Conservation (phyloP, 2,888 invertebrate genomes). For the Patella ulyssiponensis region DNA sequence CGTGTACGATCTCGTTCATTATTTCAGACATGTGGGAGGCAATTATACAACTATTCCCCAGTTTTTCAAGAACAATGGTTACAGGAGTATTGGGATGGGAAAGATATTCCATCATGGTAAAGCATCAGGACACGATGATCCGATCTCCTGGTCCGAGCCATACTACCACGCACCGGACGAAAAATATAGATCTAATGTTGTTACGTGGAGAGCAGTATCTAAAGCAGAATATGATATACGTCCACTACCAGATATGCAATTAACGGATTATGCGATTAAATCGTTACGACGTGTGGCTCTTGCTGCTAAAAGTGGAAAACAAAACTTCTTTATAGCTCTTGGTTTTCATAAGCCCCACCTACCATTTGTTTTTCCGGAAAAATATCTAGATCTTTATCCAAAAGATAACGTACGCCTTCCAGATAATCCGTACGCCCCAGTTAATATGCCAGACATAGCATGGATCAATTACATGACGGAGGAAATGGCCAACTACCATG, state of each 20-base stretch:
- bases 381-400: conserved; percentile 36
- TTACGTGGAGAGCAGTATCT: conserved; percentile 37
- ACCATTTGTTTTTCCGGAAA: conserved; percentile 42
- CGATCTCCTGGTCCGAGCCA: conserved; percentile 23
- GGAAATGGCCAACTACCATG: conserved; percentile 24
- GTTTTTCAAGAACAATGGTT: conserved; percentile 45
- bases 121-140: conserved; percentile 14
- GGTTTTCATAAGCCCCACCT: conserved; percentile 48
- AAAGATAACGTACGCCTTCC: conserved; percentile 25
- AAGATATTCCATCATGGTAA: conserved; percentile 32
- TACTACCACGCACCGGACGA: conserved; percentile 9
- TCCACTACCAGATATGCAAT: conserved; percentile 36
- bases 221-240: conserved; percentile 23
- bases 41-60: conserved; percentile 47
- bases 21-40: conserved; percentile 38
- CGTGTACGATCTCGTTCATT: conserved; percentile 39
- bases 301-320: conserved; percentile 20
- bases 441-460: conserved; percentile 18
- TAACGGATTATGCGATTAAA: conserved; percentile 36
- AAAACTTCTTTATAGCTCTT: conserved; percentile 47
- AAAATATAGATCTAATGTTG: background rate
- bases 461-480: conserved; percentile 14
- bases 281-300: conserved; percentile 30
- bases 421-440: conserved; percentile 20
- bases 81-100: conserved; percentile 37